Conservation (phyloP, 2,113 vertebrate species). For the Anolis carolinensis region DNA sequence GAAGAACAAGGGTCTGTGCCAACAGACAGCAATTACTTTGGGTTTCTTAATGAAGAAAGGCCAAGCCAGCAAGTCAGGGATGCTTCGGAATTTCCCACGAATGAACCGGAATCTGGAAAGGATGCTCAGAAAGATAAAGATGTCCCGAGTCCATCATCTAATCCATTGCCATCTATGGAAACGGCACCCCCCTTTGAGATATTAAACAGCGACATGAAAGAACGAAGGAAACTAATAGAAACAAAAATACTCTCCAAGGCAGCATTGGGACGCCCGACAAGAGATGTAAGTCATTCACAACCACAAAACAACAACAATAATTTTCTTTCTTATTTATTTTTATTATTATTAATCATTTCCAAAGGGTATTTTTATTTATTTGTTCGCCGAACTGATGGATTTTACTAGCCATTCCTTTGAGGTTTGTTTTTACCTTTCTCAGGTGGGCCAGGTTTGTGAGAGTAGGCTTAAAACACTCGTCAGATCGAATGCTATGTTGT, state of each 20-base stretch:
- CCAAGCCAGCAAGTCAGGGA: slow-evolving; percentile 13
- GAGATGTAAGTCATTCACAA: not conserved
- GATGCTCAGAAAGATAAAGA: not conserved
- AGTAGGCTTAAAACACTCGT: too few relatives aligned
- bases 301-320: not conserved
- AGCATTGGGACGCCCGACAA: slow-evolving; percentile 5
- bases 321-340: too few relatives aligned
- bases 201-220: slow-evolving; percentile 36
- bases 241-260: slow-evolving; percentile 69
- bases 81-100: slow-evolving; percentile 5
- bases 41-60: slow-evolving; percentile 17
- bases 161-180: not conserved
- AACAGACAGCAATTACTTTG: slow-evolving; percentile 29
- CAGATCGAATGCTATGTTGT: too few relatives aligned
- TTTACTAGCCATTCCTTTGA: too few relatives aligned
- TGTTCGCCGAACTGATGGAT: too few relatives aligned
- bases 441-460: too few relatives aligned
- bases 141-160: not conserved
- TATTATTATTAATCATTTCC: too few relatives aligned
- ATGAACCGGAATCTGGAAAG: not conserved
- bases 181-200: not conserved
- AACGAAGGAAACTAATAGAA: slow-evolving; percentile 69
- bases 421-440: too few relatives aligned
- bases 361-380: too few relatives aligned
- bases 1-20: not conserved